A percentile compares a stretch with the other conserved stretches of the same genome.
These are phyloP conservation scores for Phengaris alcon DNA, from an alignment of 2,888 invertebrate genomes.

Conservation along the genomic window DNA sequence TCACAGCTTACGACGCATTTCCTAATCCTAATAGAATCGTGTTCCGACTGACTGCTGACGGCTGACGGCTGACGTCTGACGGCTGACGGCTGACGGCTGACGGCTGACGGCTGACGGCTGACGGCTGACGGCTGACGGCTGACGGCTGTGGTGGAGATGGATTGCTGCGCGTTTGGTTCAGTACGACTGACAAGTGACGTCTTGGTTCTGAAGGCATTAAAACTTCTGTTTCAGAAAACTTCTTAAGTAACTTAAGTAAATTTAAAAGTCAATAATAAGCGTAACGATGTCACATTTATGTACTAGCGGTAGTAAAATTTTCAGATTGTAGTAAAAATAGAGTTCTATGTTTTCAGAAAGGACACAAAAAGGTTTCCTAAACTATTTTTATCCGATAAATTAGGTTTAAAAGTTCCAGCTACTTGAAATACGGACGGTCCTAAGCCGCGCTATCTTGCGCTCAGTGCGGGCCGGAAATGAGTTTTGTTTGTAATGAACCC, in stretches of 20 bases:
- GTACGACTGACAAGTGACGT: no score
- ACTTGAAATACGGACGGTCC: neutral
- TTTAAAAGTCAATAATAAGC: no score
- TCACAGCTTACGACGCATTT: neutral
- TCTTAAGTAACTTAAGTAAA: no score
- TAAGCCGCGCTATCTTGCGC: neutral
- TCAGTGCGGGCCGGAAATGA: neutral
- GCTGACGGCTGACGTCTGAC: no score
- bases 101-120: neutral
- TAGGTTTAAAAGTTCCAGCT: slow-evolving; percentile 3
- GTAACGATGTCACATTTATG: no score
- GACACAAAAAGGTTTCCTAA: neutral
- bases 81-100: neutral
- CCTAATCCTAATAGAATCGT: neutral
- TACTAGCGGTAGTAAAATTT: neutral
- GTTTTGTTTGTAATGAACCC: slow-evolving; percentile 9
- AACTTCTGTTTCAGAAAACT: no score
- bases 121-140: neutral
- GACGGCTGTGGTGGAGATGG: neutral
- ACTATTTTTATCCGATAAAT: neutral
- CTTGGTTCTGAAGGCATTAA: no score
- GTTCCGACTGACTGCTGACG: neutral
- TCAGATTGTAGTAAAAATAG: neutral
- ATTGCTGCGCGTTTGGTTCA: neutral
- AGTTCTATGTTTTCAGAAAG: neutral